phyloP scores from a whole-genome alignment of 2,797 vertebrate genomes.

The Garrulus glandarius region DNA sequence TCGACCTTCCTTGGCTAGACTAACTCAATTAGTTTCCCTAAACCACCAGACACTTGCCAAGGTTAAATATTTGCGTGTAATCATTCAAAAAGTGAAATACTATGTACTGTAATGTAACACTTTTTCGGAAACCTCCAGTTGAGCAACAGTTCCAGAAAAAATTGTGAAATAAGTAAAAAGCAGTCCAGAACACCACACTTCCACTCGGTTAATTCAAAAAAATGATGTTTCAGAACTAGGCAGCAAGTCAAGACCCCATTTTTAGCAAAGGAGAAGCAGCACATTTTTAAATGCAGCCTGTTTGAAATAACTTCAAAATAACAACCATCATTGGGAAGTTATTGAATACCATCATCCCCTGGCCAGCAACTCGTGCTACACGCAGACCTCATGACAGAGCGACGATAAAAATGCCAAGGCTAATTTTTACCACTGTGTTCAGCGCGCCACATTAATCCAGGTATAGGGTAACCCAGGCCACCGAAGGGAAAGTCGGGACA shows the following conservation, averaged over 20 bases:
- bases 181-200: neutral
- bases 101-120: neutral
- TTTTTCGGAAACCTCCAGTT: constrained; percentile 35
- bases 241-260: neutral
- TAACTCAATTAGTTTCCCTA: constrained; percentile 40
- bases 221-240: neutral
- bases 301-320: neutral
- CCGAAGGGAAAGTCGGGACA: neutral
- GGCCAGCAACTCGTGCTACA: neutral
- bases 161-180: constrained; percentile 51
- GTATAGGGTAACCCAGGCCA: neutral
- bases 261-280: neutral
- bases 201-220: neutral
- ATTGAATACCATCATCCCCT: neutral
- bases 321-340: neutral
- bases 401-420: neutral
- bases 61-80: constrained; percentile 54
- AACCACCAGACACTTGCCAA: constrained; percentile 40
- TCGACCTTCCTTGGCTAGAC: constrained; percentile 1
- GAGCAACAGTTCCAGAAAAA: constrained; percentile 41
- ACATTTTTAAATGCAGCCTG: neutral
- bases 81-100: constrained; percentile 64
- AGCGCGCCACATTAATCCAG: neutral
- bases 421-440: neutral
- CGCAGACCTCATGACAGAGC: neutral